A percentile compares a stretch with the other conserved stretches of the same genome.
These are phyloP conservation scores for Isoperla grammatica DNA, from an alignment of 2,888 invertebrate species.

Conservation along the genomic window DNA sequence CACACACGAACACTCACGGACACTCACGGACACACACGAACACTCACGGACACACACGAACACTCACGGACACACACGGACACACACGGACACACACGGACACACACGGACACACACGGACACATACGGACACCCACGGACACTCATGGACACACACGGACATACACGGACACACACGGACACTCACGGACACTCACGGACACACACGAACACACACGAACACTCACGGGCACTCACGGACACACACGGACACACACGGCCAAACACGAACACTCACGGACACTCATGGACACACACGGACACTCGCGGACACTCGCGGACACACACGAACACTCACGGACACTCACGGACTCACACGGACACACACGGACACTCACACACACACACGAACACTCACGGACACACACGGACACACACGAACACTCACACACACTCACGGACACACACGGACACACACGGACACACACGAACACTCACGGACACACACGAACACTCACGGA, in stretches of 20 bases:
- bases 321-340: background rate
- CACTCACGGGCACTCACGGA: background rate
- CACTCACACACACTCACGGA: background rate
- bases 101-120: slow-evolving; percentile 10
- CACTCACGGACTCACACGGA: background rate
- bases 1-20: slow-evolving; percentile 1
- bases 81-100: slow-evolving; percentile 25
- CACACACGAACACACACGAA: background rate
- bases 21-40: background rate
- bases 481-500: background rate
- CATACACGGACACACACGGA: background rate
- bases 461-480: background rate
- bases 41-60: background rate
- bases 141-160: slow-evolving; percentile 6
- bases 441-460: background rate
- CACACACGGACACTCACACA: background rate
- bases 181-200: background rate
- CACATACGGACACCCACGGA: background rate
- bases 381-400: background rate
- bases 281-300: too few relatives aligned
- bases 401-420: background rate
- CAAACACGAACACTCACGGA: background rate
- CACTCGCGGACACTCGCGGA: background rate
- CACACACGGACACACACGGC: background rate
- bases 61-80: background rate